Evolutionary conservation across 2,797 vertebrate species (phyloP).

Genomic region (Phoeniculus purpureus): DNA sequence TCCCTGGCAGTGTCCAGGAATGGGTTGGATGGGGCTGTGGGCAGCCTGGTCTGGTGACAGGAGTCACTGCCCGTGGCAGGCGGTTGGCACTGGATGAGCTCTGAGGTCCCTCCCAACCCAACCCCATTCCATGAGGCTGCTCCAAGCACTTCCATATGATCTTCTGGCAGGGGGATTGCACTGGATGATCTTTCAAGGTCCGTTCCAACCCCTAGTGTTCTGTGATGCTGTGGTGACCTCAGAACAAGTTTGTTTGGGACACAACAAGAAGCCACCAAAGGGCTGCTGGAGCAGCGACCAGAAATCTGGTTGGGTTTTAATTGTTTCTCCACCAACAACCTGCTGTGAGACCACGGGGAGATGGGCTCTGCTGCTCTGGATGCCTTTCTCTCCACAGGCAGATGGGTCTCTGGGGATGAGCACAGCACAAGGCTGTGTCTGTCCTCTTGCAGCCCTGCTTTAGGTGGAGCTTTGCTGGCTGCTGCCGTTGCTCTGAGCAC

Average conservation of each 20-base stretch:
- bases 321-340: neutral
- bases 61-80: too few species aligned
- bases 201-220: too few species aligned
- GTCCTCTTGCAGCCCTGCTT: neutral
- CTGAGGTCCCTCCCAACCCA: neutral
- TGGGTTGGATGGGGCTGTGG: too few species aligned
- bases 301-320: neutral
- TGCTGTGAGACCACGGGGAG: neutral
- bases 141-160: fast-evolving
- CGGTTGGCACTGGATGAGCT: too few species aligned
- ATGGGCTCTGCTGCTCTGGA: neutral
- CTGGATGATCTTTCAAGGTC: too few species aligned
- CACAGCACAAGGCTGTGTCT: neutral
- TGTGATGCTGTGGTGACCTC: neutral
- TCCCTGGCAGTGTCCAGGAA: too few species aligned
- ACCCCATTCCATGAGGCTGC: fast-evolving
- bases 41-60: too few species aligned
- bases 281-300: neutral
- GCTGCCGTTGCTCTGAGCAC: neutral
- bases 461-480: neutral
- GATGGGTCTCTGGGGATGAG: neutral
- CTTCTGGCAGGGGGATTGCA: neutral
- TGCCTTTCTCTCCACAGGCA: neutral
- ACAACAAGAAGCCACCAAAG: neutral
- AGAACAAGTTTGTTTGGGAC: neutral